Conservation (phyloP, 2,797 vertebrate genomes). For the Sphenodon punctatus region DNA sequence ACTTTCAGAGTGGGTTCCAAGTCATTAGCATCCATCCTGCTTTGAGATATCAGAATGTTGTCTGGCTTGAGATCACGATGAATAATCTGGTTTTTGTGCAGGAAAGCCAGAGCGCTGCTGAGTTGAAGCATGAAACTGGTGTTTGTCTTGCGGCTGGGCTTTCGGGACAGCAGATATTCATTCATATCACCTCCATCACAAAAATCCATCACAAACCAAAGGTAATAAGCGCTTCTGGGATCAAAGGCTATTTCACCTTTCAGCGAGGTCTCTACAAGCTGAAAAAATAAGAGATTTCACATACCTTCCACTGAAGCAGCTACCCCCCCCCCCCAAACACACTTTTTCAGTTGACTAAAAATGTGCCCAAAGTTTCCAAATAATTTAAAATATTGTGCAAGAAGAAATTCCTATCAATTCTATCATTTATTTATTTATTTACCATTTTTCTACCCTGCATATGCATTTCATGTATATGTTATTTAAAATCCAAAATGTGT, state of each 20-base stretch:
- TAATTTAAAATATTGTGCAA: no score
- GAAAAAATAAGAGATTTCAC: slow-evolving; percentile 27
- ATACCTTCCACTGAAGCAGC: slow-evolving; percentile 8
- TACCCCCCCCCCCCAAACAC: no score
- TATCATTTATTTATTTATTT: no score
- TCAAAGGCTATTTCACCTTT: slow-evolving; percentile 97
- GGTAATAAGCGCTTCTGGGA: slow-evolving; percentile 91
- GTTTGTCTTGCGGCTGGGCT: slow-evolving; percentile 94
- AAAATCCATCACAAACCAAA: slow-evolving; percentile 99
- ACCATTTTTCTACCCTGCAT: no score
- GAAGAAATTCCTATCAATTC: neutral
- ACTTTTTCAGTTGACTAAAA: rapidly evolving
- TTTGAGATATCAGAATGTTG: slow-evolving; percentile 94
- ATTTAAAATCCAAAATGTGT: slow-evolving; percentile 23
- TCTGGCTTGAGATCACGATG: slow-evolving; percentile 97
- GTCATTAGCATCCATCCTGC: slow-evolving; percentile 78
- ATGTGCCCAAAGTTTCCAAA: rapidly evolving
- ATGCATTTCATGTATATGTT: neutral
- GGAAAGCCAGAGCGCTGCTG: slow-evolving; percentile 94
- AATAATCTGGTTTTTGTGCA: slow-evolving; percentile 97
- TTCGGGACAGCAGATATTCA: slow-evolving; percentile 92
- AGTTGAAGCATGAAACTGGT: slow-evolving; percentile 98
- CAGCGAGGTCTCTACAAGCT: slow-evolving; percentile 91
- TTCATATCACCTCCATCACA: slow-evolving; percentile 98
- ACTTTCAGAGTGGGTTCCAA: slow-evolving; percentile 94